phyloP scores from a whole-genome alignment of 2,113 vertebrate genomes.

The Lanius ludovicianus region DNA sequence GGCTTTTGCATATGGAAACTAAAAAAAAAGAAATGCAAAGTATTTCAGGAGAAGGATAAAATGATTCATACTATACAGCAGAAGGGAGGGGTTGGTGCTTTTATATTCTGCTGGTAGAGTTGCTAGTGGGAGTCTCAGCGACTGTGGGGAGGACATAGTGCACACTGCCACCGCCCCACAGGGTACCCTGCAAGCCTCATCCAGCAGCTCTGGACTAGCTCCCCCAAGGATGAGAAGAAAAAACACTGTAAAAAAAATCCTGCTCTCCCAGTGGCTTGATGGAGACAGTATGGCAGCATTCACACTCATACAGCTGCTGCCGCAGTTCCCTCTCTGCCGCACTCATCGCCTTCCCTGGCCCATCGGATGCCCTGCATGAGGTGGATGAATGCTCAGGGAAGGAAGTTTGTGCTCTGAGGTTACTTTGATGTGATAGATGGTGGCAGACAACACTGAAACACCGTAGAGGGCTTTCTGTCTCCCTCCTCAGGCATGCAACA shows the following conservation, averaged over 20 bases:
- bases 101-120: neutral
- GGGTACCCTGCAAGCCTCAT: neutral
- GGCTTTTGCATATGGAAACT: conserved; percentile 57
- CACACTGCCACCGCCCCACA: accelerated
- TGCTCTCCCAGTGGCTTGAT: neutral
- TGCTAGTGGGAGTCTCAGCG: neutral
- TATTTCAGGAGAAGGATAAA: conserved; percentile 51
- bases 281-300: neutral
- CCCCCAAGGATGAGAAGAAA: neutral
- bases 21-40: conserved; percentile 20
- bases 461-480: neutral
- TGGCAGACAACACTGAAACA: neutral
- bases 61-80: conserved; percentile 28
- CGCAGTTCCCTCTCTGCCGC: accelerated
- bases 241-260: accelerated
- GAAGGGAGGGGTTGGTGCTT: neutral
- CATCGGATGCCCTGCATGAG: accelerated
- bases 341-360: accelerated
- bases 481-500: neutral
- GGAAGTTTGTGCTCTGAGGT: neutral
- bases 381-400: accelerated
- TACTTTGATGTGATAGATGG: neutral
- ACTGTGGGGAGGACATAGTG: accelerated
- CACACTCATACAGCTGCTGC: accelerated
- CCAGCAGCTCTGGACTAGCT: neutral